Evolutionary conservation across 2,797 vertebrate genomes (phyloP), one percentile per base, ranked within the genome.

Genomic region (Catostomus latipinnis): DNA sequence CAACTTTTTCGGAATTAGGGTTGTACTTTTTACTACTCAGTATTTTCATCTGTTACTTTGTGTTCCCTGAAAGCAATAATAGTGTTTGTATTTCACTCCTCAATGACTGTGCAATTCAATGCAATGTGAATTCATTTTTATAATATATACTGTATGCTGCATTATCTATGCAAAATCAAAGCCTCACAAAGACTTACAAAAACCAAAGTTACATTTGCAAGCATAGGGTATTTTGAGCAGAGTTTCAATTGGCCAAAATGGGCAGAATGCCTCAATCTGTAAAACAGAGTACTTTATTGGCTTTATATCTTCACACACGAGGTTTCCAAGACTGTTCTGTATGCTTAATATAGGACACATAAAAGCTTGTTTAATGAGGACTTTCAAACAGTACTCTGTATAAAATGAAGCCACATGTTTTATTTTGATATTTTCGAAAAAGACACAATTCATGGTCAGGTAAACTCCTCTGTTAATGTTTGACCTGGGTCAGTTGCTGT

Each of bases 21-120:
- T 34, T 54, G 61, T 48, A 82, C 52, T 65, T 78, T 76, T 57
- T 57, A 81, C 71, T 68, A 54, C 67, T 62, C 10, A 54, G 76
- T 56, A 74, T 75, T 76, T 81, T 79, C 61, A 58, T 78, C 60
- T 77, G 18, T 65, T 61, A 43, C 18, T 63, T 34, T 70, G 48
- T 70, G 57, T 45, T n/a, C n/a, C 48, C 14, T 8, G 13, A 71
- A 71, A 78, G 11, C 76, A 78, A 46, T 16, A 14, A 9, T 48
- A 34, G 13, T 61, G 61, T 6, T 54, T 74, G 10, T 45, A 12
- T 49, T 14, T 52, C 13, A 43, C 54, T 60, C 50, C 16, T 48
- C 43, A 34, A 22, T 34, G 9, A 69, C 49, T 50, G 3, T 72
- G n/a, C 13, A 10, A 69, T 60, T 71, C 50, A 10, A 54, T 57